Conservation (phyloP, 2,113 vertebrate species). For the Psammodynastes pulverulentus region DNA sequence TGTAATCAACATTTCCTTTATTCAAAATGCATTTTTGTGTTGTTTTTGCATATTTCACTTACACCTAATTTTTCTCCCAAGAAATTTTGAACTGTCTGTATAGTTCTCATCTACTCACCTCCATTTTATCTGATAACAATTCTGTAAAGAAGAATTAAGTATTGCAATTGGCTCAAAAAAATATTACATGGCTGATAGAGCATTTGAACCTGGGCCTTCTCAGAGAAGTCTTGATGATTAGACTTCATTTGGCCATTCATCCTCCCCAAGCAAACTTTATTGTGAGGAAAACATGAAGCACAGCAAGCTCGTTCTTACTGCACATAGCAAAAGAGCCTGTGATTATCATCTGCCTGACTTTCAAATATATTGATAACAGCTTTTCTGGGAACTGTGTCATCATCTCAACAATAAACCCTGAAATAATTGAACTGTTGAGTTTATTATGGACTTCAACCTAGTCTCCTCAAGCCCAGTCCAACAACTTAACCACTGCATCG, state of each 20-base stretch:
- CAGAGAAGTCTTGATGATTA: not conserved
- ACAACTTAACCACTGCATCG: not conserved
- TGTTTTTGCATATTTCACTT: not conserved
- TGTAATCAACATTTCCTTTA: not conserved
- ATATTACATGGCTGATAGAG: not conserved
- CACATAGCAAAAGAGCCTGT: not conserved
- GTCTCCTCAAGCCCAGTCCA: not conserved
- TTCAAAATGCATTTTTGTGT: not conserved
- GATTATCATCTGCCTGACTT: not conserved
- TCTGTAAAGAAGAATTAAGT: not conserved
- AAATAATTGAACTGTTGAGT: not conserved
- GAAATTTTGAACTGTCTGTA: not conserved
- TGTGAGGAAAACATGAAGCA: not conserved
- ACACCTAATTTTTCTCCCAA: not conserved
- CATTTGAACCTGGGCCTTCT: not conserved
- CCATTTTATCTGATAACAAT: not conserved
- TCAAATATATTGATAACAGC: not conserved
- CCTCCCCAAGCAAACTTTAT: not conserved
- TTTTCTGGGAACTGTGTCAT: not conserved
- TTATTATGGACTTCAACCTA: not conserved
- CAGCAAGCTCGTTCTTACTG: not conserved
- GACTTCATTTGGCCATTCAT: not conserved
- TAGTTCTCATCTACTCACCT: not conserved
- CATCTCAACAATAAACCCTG: not conserved
- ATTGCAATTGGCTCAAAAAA: not conserved